A percentile compares a stretch with the other conserved stretches of the same genome.
phyloP scores from a whole-genome alignment of 2,888 invertebrate species.

The Encarsia formosa region DNA sequence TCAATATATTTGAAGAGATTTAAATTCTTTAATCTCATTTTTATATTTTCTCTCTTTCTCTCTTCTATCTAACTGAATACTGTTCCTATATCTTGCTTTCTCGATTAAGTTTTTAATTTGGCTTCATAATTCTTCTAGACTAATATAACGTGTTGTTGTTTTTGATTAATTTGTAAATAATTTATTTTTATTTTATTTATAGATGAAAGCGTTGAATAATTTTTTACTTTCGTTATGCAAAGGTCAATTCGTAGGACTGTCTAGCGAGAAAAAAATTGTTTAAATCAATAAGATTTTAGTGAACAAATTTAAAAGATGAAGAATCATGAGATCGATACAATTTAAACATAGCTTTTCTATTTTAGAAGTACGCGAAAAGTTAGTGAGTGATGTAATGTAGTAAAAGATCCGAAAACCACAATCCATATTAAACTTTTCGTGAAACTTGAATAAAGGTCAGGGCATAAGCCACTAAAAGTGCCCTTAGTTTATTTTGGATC shows the following conservation, averaged over 20 bases:
- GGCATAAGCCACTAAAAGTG: slow-evolving; percentile 50
- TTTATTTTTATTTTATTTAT: slow-evolving; percentile 24
- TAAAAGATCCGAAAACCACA: slow-evolving; percentile 59
- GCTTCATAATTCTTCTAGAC: no score
- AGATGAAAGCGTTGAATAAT: slow-evolving; percentile 21
- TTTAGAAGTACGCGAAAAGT: slow-evolving; percentile 45
- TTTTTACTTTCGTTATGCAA: slow-evolving; percentile 21
- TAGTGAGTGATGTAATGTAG: slow-evolving; percentile 61
- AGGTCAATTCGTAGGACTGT: slow-evolving; percentile 28
- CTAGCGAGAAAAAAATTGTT: slow-evolving; percentile 35
- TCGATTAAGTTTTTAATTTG: no score
- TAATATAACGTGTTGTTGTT: slow-evolving; percentile 19
- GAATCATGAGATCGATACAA: slow-evolving; percentile 54
- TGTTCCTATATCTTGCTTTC: slow-evolving; percentile 5
- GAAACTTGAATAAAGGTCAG: slow-evolving; percentile 45
- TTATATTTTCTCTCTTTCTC: slow-evolving; percentile 2
- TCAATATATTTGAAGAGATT: no score
- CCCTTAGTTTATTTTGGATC: slow-evolving; percentile 50
- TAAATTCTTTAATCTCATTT: no score
- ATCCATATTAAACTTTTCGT: slow-evolving; percentile 64
- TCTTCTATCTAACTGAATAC: not conserved
- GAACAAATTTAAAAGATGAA: slow-evolving; percentile 38
- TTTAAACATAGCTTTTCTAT: slow-evolving; percentile 52
- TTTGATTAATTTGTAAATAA: slow-evolving; percentile 23
- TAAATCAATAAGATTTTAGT: slow-evolving; percentile 35